Base-by-base conservation (phyloP, 2,888 invertebrate species). In the Napeogenes sylphis region DNA sequence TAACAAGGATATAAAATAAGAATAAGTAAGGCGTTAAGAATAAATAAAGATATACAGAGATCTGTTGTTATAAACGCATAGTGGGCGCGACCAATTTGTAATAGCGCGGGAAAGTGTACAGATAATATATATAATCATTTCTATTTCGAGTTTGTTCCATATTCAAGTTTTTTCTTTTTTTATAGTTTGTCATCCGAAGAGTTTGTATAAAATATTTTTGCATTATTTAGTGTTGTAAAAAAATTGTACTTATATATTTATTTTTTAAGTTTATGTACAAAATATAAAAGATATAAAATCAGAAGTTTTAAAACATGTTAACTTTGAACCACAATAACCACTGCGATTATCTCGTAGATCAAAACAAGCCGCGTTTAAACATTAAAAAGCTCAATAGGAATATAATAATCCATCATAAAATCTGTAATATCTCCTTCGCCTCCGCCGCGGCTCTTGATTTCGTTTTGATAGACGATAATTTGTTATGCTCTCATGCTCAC, bases 11-110 rank as follows among this genome's bases (percentile, higher is more conserved):
- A 59, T 57, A 46, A 59, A 59, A 64, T 42, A 60, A 57, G 56
- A 56, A 58, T 56, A 59, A 51, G 51, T 51, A 59, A 57, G 57
- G 55, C 38, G 53, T 60, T 46, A 56, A 58, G 58, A 62, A 67
- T 59, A 55, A 62, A 64, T 46, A 56, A 30, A 65, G 51, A 61
- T 61, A 61, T 61, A 71, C 68, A 69, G 63, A 57, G 59, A 63
- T 51, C 70, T 74, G 83, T 51, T 51, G 30, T 51, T 30, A 51
- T 58, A 53, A 55, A 58, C 8, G 59, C 58, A 87, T 51, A 88
- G 85, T 87, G 85, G 85, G 86, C 88, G 85, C 69, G 74, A 71
- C 86, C 76, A 87, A 89, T 88, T 78, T 66, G 78, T 89, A 88
- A 88, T 89, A 69, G 81, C 78, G 80, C 83, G 84, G 84, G 83